phyloP scores from a whole-genome alignment of 1,140 invertebrate genomes.

The Scaptomyza hsui region DNA sequence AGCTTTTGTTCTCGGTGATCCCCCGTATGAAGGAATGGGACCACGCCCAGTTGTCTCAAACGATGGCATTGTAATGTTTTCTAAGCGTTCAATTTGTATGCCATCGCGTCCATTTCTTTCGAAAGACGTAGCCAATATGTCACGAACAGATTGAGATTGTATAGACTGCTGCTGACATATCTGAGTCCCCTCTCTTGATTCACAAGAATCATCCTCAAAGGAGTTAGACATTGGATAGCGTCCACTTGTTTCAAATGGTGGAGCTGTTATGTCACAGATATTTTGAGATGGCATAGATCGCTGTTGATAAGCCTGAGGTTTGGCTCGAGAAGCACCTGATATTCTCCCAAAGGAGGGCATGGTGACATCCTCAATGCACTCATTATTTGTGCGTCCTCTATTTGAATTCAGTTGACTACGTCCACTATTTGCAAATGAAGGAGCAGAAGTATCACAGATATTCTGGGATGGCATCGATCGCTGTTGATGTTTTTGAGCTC shows the following conservation, averaged over 20 bases:
- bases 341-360: constrained; percentile 29
- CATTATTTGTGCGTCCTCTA: neutral
- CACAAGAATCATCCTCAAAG: too few species aligned
- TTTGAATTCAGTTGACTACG: constrained; percentile 9
- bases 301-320: neutral
- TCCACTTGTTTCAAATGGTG: neutral
- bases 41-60: neutral
- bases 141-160: neutral
- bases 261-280: neutral
- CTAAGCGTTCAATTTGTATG: neutral
- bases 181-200: too few species aligned
- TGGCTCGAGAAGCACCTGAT: neutral
- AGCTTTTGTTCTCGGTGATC: neutral
- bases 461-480: constrained; percentile 3
- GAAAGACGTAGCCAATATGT: neutral
- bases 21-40: neutral
- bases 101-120: neutral
- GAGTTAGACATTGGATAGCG: neutral
- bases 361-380: neutral
- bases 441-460: constrained; percentile 7
- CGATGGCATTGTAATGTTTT: constrained; percentile 13
- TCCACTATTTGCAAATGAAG: constrained; percentile 2
- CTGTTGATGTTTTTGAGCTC: neutral
- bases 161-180: neutral
- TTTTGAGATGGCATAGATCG: neutral